Evolutionary conservation across 2,888 invertebrate genomes (phyloP).

Genomic region (Ophonus ardosiacus): DNA sequence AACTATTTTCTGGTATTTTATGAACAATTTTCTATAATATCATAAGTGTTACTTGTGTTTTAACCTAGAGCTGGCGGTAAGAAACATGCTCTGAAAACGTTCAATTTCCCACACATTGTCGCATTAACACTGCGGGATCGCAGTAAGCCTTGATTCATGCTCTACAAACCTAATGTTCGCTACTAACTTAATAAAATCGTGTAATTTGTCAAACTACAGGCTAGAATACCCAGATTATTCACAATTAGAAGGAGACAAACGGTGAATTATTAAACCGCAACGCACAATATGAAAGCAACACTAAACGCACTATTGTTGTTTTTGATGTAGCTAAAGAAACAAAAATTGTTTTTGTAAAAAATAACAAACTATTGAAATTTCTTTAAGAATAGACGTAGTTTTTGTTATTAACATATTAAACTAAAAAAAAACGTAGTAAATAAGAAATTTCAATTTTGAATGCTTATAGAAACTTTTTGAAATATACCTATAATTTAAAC

Average conservation of each 20-base stretch:
- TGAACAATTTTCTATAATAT: not conserved
- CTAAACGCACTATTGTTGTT: conserved; percentile 32
- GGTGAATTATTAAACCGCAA: conserved; percentile 35
- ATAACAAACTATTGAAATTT: not conserved
- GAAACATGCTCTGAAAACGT: conserved; percentile 22
- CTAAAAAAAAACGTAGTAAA: too few relatives aligned
- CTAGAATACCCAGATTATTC: conserved; percentile 21
- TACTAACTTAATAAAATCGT: conserved; percentile 46
- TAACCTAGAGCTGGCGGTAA: not conserved
- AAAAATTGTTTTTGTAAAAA: not conserved
- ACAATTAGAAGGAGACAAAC: conserved; percentile 41
- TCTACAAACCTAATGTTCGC: conserved; percentile 31
- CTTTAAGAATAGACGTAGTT: not conserved
- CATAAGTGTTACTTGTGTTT: not conserved
- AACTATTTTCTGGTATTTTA: not conserved
- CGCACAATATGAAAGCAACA: conserved; percentile 3
- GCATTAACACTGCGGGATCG: not conserved
- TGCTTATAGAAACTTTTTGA: too few relatives aligned
- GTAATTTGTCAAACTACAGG: conserved; percentile 43
- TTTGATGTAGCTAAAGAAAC: not conserved
- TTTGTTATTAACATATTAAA: too few relatives aligned
- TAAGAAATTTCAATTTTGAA: too few relatives aligned
- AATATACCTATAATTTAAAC: too few relatives aligned
- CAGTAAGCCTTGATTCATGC: conserved; percentile 21
- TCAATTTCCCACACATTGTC: not conserved